Evolutionary conservation across 2,113 vertebrate genomes (phyloP).

Genomic region (Paratilapia polleni): DNA sequence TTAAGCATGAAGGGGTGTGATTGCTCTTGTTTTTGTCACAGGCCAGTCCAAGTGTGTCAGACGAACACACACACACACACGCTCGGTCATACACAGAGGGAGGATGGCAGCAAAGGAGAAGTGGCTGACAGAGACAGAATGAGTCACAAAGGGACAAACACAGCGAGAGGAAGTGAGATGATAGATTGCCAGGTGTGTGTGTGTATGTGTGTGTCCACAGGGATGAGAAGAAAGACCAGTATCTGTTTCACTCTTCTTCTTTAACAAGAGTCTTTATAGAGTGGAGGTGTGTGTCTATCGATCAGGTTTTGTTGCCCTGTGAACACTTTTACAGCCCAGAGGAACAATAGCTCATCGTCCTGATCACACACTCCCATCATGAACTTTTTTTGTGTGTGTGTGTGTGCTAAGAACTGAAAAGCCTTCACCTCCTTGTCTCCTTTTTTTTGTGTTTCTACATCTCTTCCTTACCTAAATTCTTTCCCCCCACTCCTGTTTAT

Average conservation of each 20-base stretch:
- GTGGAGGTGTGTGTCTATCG: conserved; percentile 53
- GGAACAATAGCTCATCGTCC: conserved; percentile 50
- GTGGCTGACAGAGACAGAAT: conserved; percentile 52
- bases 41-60: conserved; percentile 50
- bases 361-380: conserved; percentile 47
- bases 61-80: conserved; percentile 9
- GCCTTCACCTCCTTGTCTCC: not conserved
- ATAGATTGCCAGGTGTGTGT: conserved; percentile 49
- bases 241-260: conserved; percentile 48
- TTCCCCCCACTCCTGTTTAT: conserved; percentile 52
- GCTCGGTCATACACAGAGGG: not conserved
- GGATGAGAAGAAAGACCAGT: conserved; percentile 18
- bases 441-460: conserved; percentile 10
- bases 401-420: conserved; percentile 16
- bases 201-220: conserved; percentile 32
- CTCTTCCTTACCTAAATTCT: conserved; percentile 8
- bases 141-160: conserved; percentile 60
- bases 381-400: conserved; percentile 10
- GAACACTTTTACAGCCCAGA: conserved; percentile 59
- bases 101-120: conserved; percentile 23
- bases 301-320: conserved; percentile 66
- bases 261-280: conserved; percentile 63
- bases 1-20: conserved; percentile 17
- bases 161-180: conserved; percentile 34
- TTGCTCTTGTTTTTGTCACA: conserved; percentile 49